A percentile compares a stretch with the other conserved stretches of the same genome.
These are phyloP conservation scores for Microtus agrestis DNA, from an alignment of 2,797 vertebrate genomes.

Conservation along the genomic window DNA sequence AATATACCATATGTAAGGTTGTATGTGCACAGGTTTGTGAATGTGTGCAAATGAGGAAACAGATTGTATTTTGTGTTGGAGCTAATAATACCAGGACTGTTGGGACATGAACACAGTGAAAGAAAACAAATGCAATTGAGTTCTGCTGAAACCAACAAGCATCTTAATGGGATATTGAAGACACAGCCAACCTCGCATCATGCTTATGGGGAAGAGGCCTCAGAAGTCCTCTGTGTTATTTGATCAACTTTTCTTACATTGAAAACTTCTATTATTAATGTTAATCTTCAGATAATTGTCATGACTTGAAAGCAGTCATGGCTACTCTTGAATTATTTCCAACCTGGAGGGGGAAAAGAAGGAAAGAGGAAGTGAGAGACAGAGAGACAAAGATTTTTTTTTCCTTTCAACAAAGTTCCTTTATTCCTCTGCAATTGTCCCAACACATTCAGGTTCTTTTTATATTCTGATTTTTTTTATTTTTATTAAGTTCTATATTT, in stretches of 20 bases:
- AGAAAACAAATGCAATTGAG: neutral
- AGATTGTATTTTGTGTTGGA: neutral
- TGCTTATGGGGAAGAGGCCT: no score
- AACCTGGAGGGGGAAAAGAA: neutral
- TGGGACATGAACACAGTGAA: neutral
- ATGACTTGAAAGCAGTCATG: constrained; percentile 14
- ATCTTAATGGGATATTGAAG: neutral
- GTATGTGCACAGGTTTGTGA: neutral
- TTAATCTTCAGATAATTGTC: no score
- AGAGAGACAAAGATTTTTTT: neutral
- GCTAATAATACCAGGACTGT: no score
- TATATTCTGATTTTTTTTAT: neutral
- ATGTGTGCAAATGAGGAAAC: neutral
- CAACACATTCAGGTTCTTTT: neutral
- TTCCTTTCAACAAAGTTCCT: neutral
- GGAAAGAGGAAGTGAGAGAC: neutral
- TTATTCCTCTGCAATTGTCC: neutral
- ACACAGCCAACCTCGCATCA: neutral
- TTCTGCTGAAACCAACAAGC: neutral
- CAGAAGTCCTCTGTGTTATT: no score
- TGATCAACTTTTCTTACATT: no score
- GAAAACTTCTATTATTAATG: no score
- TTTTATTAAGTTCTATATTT: no score
- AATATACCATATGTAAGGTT: no score
- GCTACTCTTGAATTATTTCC: constrained; percentile 1